These are phyloP conservation scores for Callorhinus ursinus DNA, from an alignment of 2,113 vertebrate species.

Conservation along the genomic window DNA sequence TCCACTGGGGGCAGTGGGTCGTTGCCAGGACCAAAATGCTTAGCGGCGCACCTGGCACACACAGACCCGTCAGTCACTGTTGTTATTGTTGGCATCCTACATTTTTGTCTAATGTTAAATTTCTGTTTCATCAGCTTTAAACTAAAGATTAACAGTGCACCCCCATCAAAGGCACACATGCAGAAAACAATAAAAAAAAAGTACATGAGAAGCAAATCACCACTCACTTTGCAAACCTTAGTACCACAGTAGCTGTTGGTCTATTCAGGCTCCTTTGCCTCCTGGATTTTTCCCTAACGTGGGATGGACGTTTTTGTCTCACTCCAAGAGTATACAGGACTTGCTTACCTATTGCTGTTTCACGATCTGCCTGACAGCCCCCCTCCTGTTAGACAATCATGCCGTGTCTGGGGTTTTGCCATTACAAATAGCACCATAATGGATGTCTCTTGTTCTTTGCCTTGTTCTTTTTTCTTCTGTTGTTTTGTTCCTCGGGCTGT, in stretches of 20 bases:
- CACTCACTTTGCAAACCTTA: background rate
- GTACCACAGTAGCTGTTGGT: background rate
- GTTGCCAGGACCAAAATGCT: background rate
- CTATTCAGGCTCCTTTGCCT: background rate
- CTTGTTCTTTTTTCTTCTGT: background rate
- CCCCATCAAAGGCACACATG: background rate
- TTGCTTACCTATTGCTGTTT: background rate
- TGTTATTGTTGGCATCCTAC: background rate
- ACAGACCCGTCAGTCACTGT: background rate
- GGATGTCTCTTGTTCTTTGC: background rate
- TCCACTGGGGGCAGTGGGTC: background rate
- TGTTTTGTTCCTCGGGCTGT: background rate
- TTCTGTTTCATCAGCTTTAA: background rate
- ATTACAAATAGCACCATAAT: fast-evolving
- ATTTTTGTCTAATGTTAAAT: background rate
- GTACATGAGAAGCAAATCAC: background rate
- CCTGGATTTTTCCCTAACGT: background rate
- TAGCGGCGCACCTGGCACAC: background rate
- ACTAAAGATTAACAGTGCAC: background rate
- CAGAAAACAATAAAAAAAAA: background rate
- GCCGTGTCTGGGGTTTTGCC: background rate
- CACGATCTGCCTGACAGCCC: background rate
- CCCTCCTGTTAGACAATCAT: background rate
- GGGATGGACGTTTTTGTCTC: background rate
- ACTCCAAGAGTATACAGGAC: fast-evolving